Evolutionary conservation across 2,797 vertebrate genomes (phyloP), one percentile per base, ranked within the genome.

Genomic region (Propithecus deckenii): DNA sequence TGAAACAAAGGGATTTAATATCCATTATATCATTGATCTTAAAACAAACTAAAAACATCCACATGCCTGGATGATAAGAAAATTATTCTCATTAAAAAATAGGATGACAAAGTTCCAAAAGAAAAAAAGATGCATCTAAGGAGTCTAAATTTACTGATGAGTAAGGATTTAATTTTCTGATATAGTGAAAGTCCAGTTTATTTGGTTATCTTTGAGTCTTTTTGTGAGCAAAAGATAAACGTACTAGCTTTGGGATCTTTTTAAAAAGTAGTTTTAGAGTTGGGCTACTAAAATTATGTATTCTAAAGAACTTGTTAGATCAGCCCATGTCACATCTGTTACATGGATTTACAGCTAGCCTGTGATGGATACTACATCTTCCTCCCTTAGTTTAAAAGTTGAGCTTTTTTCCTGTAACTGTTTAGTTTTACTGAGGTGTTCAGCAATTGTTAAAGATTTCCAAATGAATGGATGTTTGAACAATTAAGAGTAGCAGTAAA

Each of bases 1-100:
- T 95, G 97, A 72, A 95, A 93, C 86, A 86, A 94, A 98, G 97
- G 92, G 95, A 97, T 98, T 98, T 98, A 97, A 95, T 98, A 98
- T 78, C 97, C 95, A 57, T 95, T 98, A 71, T 93, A 94, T 97
- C 96, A 95, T 48, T 96, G 93, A 91, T 95, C 95, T 97, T 87
- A 96, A 96, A 94, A 90, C 89, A 72, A 71, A 1, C 17, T 59
- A 69, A 97, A 97, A 97, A 76, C 94, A 96, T 94, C 78, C 84
- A 7, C 71, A 89, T 93, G 4, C 55, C 86, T 91, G 32, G 17
- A 15, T 85, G 88, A 41, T 57, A 71, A 43, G 91, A 92, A 89
- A 1, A 59, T 96, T 83, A 65, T 84, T 96, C 78, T 95, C 59
- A 48, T 69, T 69, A 87, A 83, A 97, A 95, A 88, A 52, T 63